Percentiles rank a stretch among this genome's conserved stretches.
These are phyloP conservation scores for Hemaris fuciformis DNA, from an alignment of 2,888 invertebrate species.

Conservation along the genomic window DNA sequence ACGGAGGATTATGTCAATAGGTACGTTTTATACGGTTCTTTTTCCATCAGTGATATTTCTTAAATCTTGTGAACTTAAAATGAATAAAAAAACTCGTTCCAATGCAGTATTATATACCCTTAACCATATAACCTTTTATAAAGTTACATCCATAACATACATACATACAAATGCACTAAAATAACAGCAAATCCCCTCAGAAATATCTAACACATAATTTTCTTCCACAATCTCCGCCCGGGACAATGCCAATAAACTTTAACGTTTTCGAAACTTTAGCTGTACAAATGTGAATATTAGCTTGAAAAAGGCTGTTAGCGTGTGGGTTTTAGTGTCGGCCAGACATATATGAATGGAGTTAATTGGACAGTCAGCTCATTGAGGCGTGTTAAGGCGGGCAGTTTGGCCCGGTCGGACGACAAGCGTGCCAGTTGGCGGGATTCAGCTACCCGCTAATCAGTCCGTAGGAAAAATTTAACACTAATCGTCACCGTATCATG, in stretches of 20 bases:
- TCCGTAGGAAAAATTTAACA: not conserved
- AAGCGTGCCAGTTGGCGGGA: slow-evolving; percentile 70
- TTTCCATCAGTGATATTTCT: too few species aligned
- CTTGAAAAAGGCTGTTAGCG: slow-evolving; percentile 54
- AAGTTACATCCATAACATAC: too few species aligned
- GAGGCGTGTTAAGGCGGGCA: slow-evolving; percentile 62
- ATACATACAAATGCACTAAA: not conserved
- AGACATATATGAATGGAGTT: slow-evolving; percentile 74
- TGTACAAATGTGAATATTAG: slow-evolving; percentile 54
- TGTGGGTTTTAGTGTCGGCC: slow-evolving; percentile 47
- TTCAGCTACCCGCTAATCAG: slow-evolving; percentile 58
- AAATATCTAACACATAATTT: slow-evolving; percentile 14
- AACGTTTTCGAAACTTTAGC: slow-evolving; percentile 42
- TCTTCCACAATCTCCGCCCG: slow-evolving; percentile 22
- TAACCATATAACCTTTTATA: too few species aligned
- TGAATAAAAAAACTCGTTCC: too few species aligned
- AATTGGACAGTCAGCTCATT: slow-evolving; percentile 73
- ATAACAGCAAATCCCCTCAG: not conserved
- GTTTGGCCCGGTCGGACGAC: slow-evolving; percentile 60
- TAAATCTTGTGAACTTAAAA: too few species aligned
- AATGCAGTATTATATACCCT: too few species aligned
- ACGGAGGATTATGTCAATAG: too few species aligned
- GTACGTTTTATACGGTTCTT: too few species aligned
- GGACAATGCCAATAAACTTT: slow-evolving; percentile 39
- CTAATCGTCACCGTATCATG: not conserved